Evolutionary conservation across 2,113 vertebrate species (phyloP).

Genomic region (Gallinago jamesoni): DNA sequence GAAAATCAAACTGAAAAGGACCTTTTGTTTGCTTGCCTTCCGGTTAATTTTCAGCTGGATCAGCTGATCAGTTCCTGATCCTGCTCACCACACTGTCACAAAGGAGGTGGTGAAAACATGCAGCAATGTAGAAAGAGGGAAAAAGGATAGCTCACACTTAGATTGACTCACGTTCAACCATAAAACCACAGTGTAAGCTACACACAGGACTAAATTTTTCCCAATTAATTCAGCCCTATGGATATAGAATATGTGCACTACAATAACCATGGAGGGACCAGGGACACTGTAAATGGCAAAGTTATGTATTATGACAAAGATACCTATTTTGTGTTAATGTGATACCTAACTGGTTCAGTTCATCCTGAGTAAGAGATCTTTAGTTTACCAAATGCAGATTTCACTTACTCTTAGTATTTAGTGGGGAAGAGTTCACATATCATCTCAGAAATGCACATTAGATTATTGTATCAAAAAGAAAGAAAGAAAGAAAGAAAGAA

Average conservation of each 20-base stretch:
- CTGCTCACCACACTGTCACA: background rate
- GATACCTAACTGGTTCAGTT: background rate
- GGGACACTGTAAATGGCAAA: background rate
- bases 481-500: too few relatives aligned
- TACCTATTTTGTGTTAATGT: background rate
- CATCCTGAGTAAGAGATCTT: background rate
- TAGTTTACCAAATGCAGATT: background rate
- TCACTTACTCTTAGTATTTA: background rate
- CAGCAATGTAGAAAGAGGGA: background rate
- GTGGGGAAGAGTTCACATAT: background rate
- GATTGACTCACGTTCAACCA: background rate
- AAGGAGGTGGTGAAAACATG: slow-evolving; percentile 16
- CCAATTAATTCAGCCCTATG: background rate
- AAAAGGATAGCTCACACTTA: background rate
- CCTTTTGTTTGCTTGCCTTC: slow-evolving; percentile 44
- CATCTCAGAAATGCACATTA: background rate
- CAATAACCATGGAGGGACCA: background rate
- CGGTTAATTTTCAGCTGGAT: slow-evolving; percentile 31
- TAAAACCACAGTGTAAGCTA: background rate
- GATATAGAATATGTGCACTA: background rate
- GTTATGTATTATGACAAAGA: background rate
- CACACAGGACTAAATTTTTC: background rate
- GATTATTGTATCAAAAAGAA: background rate
- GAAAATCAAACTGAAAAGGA: slow-evolving; percentile 7
- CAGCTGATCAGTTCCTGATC: slow-evolving; percentile 41